A percentile compares a stretch with the other conserved stretches of the same genome.
These are phyloP conservation scores for Macrobrachium rosenbergii DNA, from an alignment of 1,140 invertebrate species.

Conservation along the genomic window DNA sequence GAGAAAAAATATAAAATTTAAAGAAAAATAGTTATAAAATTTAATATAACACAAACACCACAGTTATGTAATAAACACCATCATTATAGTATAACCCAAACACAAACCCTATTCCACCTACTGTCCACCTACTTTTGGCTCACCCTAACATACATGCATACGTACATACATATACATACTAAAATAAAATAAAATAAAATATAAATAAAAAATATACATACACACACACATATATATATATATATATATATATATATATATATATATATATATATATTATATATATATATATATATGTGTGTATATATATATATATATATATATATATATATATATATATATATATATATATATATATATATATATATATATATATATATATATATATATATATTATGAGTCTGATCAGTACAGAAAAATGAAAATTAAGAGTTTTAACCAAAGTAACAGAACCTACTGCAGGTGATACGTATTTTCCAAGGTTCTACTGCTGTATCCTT, in stretches of 20 bases:
- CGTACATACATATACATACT: slow-evolving; percentile 35
- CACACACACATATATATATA: slow-evolving; percentile 45
- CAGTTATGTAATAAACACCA: too few species aligned
- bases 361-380: slow-evolving; percentile 45
- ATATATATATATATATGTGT: slow-evolving; percentile 30
- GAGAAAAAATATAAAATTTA: too few species aligned
- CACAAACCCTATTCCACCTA: too few species aligned
- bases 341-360: slow-evolving; percentile 48
- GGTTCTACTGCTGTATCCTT: too few species aligned
- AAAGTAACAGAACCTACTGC: too few species aligned
- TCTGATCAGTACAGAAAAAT: not conserved
- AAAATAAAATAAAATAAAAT: slow-evolving; percentile 33
- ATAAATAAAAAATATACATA: too few species aligned
- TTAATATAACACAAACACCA: too few species aligned
- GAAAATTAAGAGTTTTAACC: not conserved
- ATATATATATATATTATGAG: slow-evolving; percentile 5
- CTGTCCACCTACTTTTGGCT: too few species aligned
- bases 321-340: slow-evolving; percentile 39
- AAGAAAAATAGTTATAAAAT: too few species aligned
- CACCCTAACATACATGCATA: slow-evolving; percentile 26
- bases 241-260: slow-evolving; percentile 34
- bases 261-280: slow-evolving; percentile 28
- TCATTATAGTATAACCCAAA: too few species aligned
- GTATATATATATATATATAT: slow-evolving; percentile 28
- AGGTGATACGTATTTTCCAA: too few species aligned